Base-by-base conservation (phyloP, 2,113 vertebrate genomes). In the Ceyx cyanopectus region DNA sequence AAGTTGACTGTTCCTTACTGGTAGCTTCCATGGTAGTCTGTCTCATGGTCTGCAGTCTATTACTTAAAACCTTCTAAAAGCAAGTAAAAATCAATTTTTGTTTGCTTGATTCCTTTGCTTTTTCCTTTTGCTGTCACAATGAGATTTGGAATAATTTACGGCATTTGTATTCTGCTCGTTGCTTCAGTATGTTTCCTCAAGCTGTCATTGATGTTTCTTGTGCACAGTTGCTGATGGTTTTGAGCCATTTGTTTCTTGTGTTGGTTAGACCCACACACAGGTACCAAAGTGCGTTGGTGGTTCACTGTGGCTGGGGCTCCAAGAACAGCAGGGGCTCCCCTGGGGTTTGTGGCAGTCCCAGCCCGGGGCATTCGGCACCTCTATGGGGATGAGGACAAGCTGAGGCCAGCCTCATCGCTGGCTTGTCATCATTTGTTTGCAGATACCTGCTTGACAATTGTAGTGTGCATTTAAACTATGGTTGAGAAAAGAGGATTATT, bases 211-310 rank as follows among this genome's bases (percentile, higher is more conserved):
- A 27, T 72, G 24, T 79, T 90, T 63, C 37, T 34, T 93, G 51
- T 43, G 77, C 77, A 89, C 30, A 88, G 29, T 48, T 80, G 37
- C 77, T 85, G 65, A 29, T 56, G 22, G 43, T 14, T 92, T 66
- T 72, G 58, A 43, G 56, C 0, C 2, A 3, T 21, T 79, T 75
- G 14, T 84, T 92, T 90, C 37, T 85, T 0, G 0, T 1, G 0
- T 62, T 46, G 62, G 15, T n/a, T 87, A 40, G 82, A 89, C 20
- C 53, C 77, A 68, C 7, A 23, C 5, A 23, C 5, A 8, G 41
- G n/a, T 8, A 14, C 51, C 18, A 11, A 37, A 32, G 4, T 16
- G 65, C 13, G 14, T 51, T 23, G 34, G 16, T 46, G 54, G 12
- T 12, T 81, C 11, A 34, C 30, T 18, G 16, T 54, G 60, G 8